phyloP scores from a whole-genome alignment of 1,140 invertebrate genomes.

The Oryzaephilus surinamensis region DNA sequence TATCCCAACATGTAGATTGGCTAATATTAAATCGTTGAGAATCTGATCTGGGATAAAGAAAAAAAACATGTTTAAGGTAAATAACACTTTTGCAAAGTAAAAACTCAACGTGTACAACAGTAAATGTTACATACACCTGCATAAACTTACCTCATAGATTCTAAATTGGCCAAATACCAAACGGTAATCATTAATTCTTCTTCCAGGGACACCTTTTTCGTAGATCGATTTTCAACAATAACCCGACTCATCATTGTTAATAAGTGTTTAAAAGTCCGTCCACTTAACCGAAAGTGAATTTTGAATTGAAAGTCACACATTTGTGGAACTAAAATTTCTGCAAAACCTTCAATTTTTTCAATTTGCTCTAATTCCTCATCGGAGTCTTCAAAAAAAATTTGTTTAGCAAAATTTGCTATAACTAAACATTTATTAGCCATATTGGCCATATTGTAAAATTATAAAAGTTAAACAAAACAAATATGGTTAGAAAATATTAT shows the following conservation, averaged over 20 bases:
- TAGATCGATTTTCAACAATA: background rate
- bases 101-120: too few species aligned
- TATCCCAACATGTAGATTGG: slow-evolving; percentile 1
- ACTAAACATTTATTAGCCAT: too few species aligned
- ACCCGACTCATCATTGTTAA: background rate
- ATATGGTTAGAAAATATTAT: too few species aligned
- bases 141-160: background rate
- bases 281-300: background rate
- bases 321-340: background rate
- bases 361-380: too few species aligned
- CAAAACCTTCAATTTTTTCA: too few species aligned
- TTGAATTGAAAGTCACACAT: background rate
- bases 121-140: too few species aligned
- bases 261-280: background rate
- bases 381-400: too few species aligned
- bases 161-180: background rate
- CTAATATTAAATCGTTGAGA: background rate
- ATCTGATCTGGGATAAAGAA: slow-evolving; percentile 1
- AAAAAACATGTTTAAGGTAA: too few species aligned
- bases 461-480: too few species aligned
- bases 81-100: too few species aligned
- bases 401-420: background rate
- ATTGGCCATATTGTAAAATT: background rate
- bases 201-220: too few species aligned
- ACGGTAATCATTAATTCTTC: background rate